Percentiles rank a stretch among this genome's conserved stretches.
Conservation (phyloP, 2,797 vertebrate genomes). For the Eleutherodactylus coqui region DNA sequence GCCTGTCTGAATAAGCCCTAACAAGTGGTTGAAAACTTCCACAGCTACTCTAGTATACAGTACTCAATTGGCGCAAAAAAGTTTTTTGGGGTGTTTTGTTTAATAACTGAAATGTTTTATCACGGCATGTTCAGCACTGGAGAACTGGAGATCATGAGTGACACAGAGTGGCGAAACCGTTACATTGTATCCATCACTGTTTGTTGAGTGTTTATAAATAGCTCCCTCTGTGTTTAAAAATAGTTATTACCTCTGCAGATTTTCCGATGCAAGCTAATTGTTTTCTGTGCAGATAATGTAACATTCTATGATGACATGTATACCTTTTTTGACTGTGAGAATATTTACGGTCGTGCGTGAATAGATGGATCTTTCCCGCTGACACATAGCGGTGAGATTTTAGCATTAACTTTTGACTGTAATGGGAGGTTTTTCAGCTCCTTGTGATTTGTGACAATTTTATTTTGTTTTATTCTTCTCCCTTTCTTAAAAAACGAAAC, state of each 20-base stretch:
- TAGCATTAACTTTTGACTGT: conserved; percentile 34
- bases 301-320: not conserved
- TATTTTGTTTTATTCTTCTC: conserved; percentile 63
- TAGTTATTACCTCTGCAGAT: not conserved
- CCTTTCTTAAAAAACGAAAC: conserved; percentile 86
- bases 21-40: no score
- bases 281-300: not conserved
- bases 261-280: not conserved
- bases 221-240: not conserved
- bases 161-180: no score
- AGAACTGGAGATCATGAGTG: no score
- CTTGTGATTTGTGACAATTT: conserved; percentile 54
- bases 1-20: no score
- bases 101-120: no score
- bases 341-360: conserved; percentile 6
- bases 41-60: no score
- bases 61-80: no score
- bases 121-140: no score
- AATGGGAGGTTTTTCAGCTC: conserved; percentile 15
- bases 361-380: conserved; percentile 16
- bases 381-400: not conserved
- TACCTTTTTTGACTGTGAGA: not conserved
- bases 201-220: not conserved
- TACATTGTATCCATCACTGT: no score
- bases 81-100: no score